Base-by-base conservation (phyloP, 2,888 invertebrate species). In the Mimas tiliae region DNA sequence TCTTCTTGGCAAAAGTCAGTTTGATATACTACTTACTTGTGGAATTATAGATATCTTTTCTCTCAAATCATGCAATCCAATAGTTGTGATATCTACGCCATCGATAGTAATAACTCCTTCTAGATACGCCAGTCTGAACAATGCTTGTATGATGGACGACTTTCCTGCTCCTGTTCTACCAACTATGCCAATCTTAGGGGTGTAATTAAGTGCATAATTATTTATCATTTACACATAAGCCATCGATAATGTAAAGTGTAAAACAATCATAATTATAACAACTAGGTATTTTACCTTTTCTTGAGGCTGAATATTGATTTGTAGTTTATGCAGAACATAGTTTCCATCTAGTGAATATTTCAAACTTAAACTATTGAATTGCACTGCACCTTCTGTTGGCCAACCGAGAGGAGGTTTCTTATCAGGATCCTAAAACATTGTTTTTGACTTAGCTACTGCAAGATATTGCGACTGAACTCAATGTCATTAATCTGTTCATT, bases 101-200 rank as follows among this genome's bases (percentile, higher is more conserved):
- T 97, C 97, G 63, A 97, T 96, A 6, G 88, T 79, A 62, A 97
- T 95, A 0, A 86, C 86, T 0, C 97, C 97, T 55, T 95, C 95
- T 33, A 95, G 79, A 74, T 95, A 95, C 0, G 96, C 95, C 68
- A 97, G 76, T 69, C 94, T 81, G 72, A 97, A 97, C 66, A 97
- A 81, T 7, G 96, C 95, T 69, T 95, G 94, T 63, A 96, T 95
- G 55, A 97, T 87, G 0, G 96, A 96, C 0, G 96, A 96, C 78
- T 97, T 96, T 0, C 96, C 96, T 0, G 96, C 96, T 1, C 96
- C 95, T 0, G 96, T 95, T 74, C 95, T 86, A 0, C 96, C 96
- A 3, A 96, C 96, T 48, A 96, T 95, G 0, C 96, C 96, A 42
- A 96, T 87, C 95, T 93, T 42, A 42, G 16, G 9, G 9, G 6